A percentile compares a stretch with the other conserved stretches of the same genome.
Evolutionary conservation across 1,140 invertebrate species (phyloP).

Genomic region (Popillia japonica): DNA sequence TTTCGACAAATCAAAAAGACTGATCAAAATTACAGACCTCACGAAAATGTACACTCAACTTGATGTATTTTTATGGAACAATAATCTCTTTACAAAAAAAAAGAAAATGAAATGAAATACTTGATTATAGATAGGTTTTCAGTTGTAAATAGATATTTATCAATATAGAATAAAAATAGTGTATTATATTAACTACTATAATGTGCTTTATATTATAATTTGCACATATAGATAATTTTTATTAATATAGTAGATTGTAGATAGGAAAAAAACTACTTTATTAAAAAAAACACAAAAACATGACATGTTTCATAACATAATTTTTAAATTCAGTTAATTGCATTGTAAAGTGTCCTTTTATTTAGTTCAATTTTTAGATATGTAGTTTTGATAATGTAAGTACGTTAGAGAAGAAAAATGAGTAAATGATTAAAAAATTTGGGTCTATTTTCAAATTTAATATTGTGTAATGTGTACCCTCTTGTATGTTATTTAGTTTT

Average conservation of each 20-base stretch:
- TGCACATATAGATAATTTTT: conserved; percentile 41
- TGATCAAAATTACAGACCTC: conserved; percentile 35
- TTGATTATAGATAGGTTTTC: conserved; percentile 38
- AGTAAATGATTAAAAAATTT: conserved; percentile 37
- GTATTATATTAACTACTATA: conserved; percentile 39
- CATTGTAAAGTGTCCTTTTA: conserved; percentile 42
- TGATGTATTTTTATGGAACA: conserved; percentile 38
- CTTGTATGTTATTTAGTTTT: conserved; percentile 40
- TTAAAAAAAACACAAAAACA: conserved; percentile 37
- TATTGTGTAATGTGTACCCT: conserved; percentile 39
- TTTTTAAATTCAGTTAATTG: conserved; percentile 35
- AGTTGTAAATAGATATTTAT: conserved; percentile 40
- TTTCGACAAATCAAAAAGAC: conserved; percentile 38
- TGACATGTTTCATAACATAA: conserved; percentile 38
- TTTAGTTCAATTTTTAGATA: conserved; percentile 38
- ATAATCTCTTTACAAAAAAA: conserved; percentile 37
- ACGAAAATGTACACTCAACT: conserved; percentile 29
- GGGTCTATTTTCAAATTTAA: conserved; percentile 39
- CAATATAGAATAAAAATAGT: conserved; percentile 30
- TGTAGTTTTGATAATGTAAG: conserved; percentile 42
- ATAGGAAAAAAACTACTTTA: conserved; percentile 39
- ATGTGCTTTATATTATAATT: conserved; percentile 42
- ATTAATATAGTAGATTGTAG: conserved; percentile 40
- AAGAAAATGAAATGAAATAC: conserved; percentile 21
- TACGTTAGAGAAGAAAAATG: conserved; percentile 17